A percentile compares a stretch with the other conserved stretches of the same genome.
Evolutionary conservation across 2,113 vertebrate genomes (phyloP).

Genomic region (Xiphorhynchus elegans): DNA sequence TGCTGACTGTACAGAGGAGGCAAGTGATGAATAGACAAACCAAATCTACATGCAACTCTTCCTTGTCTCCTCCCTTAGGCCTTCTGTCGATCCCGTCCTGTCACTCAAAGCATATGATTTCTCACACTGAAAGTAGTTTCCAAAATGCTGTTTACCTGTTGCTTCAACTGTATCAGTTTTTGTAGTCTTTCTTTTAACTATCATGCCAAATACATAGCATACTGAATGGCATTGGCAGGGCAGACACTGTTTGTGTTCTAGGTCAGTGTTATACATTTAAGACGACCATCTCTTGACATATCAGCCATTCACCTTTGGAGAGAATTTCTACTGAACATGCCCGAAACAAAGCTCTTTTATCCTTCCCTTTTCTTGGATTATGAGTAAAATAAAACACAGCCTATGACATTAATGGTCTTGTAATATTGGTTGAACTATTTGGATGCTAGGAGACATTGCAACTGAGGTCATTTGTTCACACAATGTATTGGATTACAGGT

Average conservation of each 20-base stretch:
- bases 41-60: background rate
- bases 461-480: background rate
- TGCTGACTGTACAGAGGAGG: background rate
- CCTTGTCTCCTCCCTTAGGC: background rate
- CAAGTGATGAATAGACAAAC: background rate
- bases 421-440: slow-evolving; percentile 7
- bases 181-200: background rate
- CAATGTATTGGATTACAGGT: background rate
- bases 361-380: slow-evolving; percentile 14
- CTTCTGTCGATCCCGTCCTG: background rate
- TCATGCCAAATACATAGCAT: background rate
- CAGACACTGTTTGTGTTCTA: background rate
- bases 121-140: background rate
- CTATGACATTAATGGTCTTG: slow-evolving; percentile 7
- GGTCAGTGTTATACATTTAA: background rate
- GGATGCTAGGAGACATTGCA: background rate
- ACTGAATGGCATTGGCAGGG: background rate
- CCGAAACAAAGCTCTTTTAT: background rate
- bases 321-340: background rate
- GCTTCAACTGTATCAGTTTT: background rate
- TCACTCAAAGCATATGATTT: background rate
- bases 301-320: background rate
- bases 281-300: background rate
- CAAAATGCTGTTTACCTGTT: background rate
- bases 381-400: slow-evolving; percentile 49